Base-by-base conservation (phyloP, 2,113 vertebrate genomes). In the Pipra filicauda region DNA sequence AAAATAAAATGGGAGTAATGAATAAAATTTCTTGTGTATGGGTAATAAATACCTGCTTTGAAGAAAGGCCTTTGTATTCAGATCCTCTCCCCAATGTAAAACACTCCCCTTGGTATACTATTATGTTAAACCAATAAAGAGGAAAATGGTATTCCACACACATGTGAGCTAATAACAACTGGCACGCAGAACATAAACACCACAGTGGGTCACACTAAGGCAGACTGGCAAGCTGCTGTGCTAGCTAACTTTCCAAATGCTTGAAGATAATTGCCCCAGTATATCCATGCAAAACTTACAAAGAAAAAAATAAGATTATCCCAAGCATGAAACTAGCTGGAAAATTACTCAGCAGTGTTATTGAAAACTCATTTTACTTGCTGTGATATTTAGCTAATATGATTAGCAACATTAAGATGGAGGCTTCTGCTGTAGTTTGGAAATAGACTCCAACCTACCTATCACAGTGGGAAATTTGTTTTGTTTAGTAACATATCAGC, bases 111-210 rank as follows among this genome's bases (percentile, higher is more conserved):
- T 87, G 65, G 72, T 80, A 93, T 87, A 81, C 64, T 80, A 92
- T 96, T 93, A 81, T 94, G 74, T 93, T 83, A 96, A 96, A 95
- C 73, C 78, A 96, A 65, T 96, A 96, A 97, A 87, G 94, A 91
- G 88, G 93, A 96, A 96, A 97, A 95, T 94, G 79, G 72, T 73
- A 97, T 97, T 95, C 95, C 73, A 95, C 1, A 51, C 87, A 93
- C 87, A 91, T 77, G 75, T 95, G 89, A 96, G 76, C 92, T 97
- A 97, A 97, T 97, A 96, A 97, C 96, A 97, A 96, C 92, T 87
- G 96, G 94, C 95, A 96, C 91, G 93, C 97, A 95, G 96, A 96
- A 97, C 96, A 96, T 91, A 94, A 97, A 97, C 94, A 94, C 94
- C 90, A 78, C 95, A 94, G 93, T 95, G 86, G 95, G 88, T 94